Base-by-base conservation (phyloP, 2,113 vertebrate genomes). In the Circaetus cinerascens region DNA sequence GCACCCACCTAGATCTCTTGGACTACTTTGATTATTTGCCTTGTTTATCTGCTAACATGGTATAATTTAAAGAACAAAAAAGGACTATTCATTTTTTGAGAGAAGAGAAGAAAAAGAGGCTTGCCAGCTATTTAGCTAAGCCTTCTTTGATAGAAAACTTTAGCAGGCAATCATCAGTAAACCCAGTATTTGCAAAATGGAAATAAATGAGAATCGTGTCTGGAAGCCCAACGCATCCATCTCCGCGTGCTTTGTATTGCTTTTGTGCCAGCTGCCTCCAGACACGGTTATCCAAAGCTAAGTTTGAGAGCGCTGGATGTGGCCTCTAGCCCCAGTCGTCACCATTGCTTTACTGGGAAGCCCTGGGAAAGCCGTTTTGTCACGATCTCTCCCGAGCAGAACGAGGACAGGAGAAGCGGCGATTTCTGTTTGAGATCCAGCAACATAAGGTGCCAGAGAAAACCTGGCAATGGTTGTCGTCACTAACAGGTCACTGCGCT, bases 171-270 rank as follows among this genome's bases (percentile, higher is more conserved):
- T 43, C 88, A 90, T 40, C 66, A 59, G 66, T 4, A 76, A 91
- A 79, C 43, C 48, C 78, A 46, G 57, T 27, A 76, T 93, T 73
- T 92, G 82, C 86, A 96, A 90, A 90, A 88, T 43, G 86, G 93
- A 94, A 96, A 90, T 82, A 87, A 95, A 93, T 67, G 85, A 90
- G 77, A 75, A 56, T 48, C 5, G n/a, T 86, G 89, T 48, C 80
- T 56, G 76, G 79, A 45, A 93, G 90, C 41, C 56, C 82, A 90
- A 72, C 9, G 2, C 12, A 1, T 45, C 84, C 64, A 46, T 63
- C 77, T 57, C 77, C 4, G 2, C 0, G 4, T 17, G 57, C 69
- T 84, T 38, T 36, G 55, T 29, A 9, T 22, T 22, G 67, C 56
- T 34, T 32, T 29, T 23, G 56, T 60, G 46, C 66, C 88, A 29